These are phyloP conservation scores for Crotalus viridis DNA, from an alignment of 2,113 vertebrate species.

Conservation along the genomic window DNA sequence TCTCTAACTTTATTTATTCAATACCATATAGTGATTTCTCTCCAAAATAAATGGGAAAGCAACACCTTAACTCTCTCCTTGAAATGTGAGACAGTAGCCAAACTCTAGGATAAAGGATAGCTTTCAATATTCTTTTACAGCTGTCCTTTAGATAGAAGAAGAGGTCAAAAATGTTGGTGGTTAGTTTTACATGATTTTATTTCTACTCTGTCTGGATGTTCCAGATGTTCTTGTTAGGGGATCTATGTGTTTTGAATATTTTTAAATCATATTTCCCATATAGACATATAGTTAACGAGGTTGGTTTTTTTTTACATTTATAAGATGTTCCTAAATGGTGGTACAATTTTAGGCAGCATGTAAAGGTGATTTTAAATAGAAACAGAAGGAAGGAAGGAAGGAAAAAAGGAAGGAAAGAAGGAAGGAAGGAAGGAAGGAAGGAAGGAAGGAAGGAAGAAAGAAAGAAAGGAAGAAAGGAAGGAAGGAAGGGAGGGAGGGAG, in stretches of 20 bases:
- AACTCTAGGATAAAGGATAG: constrained; percentile 1
- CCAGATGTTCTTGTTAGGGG: constrained; percentile 49
- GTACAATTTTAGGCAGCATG: constrained; percentile 34
- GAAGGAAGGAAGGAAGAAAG: background rate
- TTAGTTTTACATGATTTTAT: constrained; percentile 21
- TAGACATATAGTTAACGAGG: constrained; percentile 30
- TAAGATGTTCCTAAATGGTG: constrained; percentile 46
- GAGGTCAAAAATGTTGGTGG: background rate
- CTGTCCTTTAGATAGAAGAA: constrained; percentile 26
- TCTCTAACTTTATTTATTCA: no score
- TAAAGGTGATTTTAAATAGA: constrained; percentile 31
- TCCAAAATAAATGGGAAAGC: no score
- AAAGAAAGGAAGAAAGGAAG: background rate
- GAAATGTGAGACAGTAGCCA: background rate
- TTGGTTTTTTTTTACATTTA: constrained; percentile 8
- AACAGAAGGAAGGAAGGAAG: constrained; percentile 2
- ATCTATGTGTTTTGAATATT: constrained; percentile 9
- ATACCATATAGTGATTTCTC: no score
- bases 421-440: background rate
- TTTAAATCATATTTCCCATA: constrained; percentile 18
- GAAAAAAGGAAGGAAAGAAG: background rate
- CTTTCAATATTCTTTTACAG: constrained; percentile 24
- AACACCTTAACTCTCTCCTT: no score
- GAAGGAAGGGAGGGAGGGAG: background rate
- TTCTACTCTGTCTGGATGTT: constrained; percentile 34